Base-by-base conservation (phyloP, 2,113 vertebrate genomes). In the Pelodiscus sinensis region DNA sequence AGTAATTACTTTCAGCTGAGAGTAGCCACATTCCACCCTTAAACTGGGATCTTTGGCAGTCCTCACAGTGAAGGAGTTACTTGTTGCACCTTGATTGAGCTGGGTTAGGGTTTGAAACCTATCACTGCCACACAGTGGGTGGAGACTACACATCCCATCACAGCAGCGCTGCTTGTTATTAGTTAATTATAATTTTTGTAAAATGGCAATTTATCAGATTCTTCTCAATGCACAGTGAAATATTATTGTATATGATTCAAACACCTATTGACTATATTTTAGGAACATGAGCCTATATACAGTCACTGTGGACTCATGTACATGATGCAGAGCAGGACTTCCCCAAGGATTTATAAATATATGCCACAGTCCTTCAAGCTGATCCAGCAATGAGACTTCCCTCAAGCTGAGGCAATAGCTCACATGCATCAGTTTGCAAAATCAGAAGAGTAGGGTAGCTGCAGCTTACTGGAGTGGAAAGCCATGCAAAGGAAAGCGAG, bases 151-250 rank as follows among this genome's bases (percentile, higher is more conserved):
- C 75, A 80, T 0, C 51, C 9, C 77, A 12, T 3, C 51, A 89
- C 44, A 44, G 44, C 52, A 77, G 81, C 89, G n/a, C 21, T 84
- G 24, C 11, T 81, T 58, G 51, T 35, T 38, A 2, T 56, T 62
- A 82, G 87, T 82, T 79, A 85, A 79, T 25, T 94, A 3, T 3
- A 68, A 27, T 24, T 16, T 93, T 50, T 1, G 0, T 25, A 50
- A 50, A 5, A 3, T 0, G 0, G 31, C 9, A 19, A 11, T 57
- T 51, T 21, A 15, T 58, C 16, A 0, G 1, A 78, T 73, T 50
- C 88, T 14, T 83, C 84, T 80, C 29, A 38, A 73, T 44, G 35
- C 71, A 73, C 71, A 73, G 44, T 24, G 35, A 73, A 24, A 38
- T 73, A 7, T 44, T 38, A 38, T 9, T 73, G 5, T 38, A 44